These are phyloP conservation scores for Eurytoma californica DNA, from an alignment of 2,888 invertebrate species.

Conservation along the genomic window DNA sequence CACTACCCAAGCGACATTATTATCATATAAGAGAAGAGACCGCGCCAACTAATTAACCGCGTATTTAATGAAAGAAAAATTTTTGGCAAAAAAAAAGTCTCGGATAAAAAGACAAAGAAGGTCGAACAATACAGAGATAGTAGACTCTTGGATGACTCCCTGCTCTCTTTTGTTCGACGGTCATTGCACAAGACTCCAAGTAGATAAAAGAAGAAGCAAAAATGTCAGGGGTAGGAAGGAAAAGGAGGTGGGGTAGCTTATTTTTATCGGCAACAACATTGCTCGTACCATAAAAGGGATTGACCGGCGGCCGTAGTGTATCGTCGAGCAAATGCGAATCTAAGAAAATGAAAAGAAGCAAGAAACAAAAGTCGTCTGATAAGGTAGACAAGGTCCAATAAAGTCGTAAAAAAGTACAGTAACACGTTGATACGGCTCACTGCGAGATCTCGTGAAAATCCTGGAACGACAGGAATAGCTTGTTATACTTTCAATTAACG, in stretches of 20 bases:
- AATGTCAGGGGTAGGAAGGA: conserved; percentile 10
- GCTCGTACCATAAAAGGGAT: conserved; percentile 35
- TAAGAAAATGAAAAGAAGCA: conserved; percentile 7
- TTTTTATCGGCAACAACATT: conserved; percentile 39
- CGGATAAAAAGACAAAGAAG: conserved; percentile 4
- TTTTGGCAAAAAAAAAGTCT: background rate
- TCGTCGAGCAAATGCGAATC: conserved; percentile 9
- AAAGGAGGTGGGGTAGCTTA: conserved; percentile 1
- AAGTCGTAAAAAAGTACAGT: background rate
- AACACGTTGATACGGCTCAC: too few species aligned
- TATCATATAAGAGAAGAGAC: too few species aligned
- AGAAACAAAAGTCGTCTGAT: background rate
- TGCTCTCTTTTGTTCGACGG: conserved; percentile 39
- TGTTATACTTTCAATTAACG: too few species aligned
- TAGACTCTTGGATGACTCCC: conserved; percentile 9
- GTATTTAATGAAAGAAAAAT: too few species aligned
- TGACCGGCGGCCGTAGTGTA: background rate
- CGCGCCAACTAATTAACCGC: too few species aligned
- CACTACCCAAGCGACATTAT: too few species aligned
- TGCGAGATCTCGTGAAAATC: too few species aligned
- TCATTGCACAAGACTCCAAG: conserved; percentile 27
- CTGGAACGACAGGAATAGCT: too few species aligned
- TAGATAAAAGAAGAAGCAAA: conserved; percentile 20
- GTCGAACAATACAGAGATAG: conserved; percentile 30
- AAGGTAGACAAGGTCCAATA: background rate